Base-by-base conservation (phyloP, 1,140 invertebrate species). In the Aphaenogaster floridana region DNA sequence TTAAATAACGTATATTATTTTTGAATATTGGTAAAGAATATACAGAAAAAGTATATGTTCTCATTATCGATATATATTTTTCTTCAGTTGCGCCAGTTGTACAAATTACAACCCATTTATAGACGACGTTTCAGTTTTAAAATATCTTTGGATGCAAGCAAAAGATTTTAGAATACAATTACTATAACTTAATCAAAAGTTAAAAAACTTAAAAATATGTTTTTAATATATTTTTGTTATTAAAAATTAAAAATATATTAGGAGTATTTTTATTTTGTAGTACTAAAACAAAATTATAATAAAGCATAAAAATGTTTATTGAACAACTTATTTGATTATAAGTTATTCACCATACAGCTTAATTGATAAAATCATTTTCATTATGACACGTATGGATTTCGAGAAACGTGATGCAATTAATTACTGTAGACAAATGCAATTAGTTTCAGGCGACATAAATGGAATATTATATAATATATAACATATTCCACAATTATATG, bases 1-100 rank as follows among this genome's bases (percentile, higher is more conserved):
- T 63, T 11, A 79, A 66, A 48, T 9, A 78, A 8, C 36, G 15
- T 52, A 21, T 57, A 39, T 77, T 78, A 42, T 64, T 50, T 66
- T 63, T 6, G 13, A 6, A 45, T 77, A 50, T 78, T 48, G 42
- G 6, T 2, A 9, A 61, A 61, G 1, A n/a, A 78, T n/a, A 34
- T 21, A 21, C 21, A 21, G 21, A 17, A 28, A 63, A 34, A 63
- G 8, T 17, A 42, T 63, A 45, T 11, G 1, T 63, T 78, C 11
- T 48, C 0, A 6, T 36, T 21, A 79, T 54, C 7, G 21, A 21
- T 21, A 66, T 42, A 50, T 77, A 6, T 71, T 8, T 52, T 79
- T 6, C 4, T 52, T 77, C n/a, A 7, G 21, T 21, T 61, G 42
- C 52, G 15, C 3, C 3, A 39, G 11, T 79, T 66, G 9, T 50